These are phyloP conservation scores for Branchinecta lynchi DNA, from an alignment of 1,140 invertebrate species.

Conservation along the genomic window DNA sequence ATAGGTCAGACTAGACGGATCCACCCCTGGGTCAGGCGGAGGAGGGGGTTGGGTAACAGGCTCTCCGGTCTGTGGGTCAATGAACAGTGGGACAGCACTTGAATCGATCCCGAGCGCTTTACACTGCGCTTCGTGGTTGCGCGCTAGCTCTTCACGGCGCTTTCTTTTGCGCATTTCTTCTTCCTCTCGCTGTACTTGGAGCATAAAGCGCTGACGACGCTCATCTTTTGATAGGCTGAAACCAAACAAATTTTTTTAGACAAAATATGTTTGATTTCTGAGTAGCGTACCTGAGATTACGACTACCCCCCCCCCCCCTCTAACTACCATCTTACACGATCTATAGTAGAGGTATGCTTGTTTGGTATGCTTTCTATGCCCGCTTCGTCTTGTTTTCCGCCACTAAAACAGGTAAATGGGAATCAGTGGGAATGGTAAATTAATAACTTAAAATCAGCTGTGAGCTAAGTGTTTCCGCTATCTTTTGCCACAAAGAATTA, in stretches of 20 bases:
- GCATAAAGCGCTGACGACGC: slow-evolving; percentile 54
- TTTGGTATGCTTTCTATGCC: too few species aligned
- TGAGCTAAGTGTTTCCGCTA: too few species aligned
- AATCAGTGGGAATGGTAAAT: too few species aligned
- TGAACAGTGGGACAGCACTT: slow-evolving; percentile 15
- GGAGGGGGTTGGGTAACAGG: slow-evolving; percentile 18
- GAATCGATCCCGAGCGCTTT: slow-evolving; percentile 26
- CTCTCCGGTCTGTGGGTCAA: slow-evolving; percentile 19
- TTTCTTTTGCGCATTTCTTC: slow-evolving; percentile 41
- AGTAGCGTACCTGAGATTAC: too few species aligned
- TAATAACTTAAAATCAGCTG: too few species aligned
- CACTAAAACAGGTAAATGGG: too few species aligned
- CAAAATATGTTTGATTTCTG: too few species aligned
- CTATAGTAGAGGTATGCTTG: too few species aligned
- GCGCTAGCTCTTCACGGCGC: slow-evolving; percentile 44
- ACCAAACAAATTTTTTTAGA: slow-evolving; percentile 23
- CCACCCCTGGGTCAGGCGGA: slow-evolving; percentile 16
- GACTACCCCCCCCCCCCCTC: too few species aligned
- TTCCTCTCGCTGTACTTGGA: slow-evolving; percentile 50
- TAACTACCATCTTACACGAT: too few species aligned
- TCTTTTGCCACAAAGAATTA: too few species aligned
- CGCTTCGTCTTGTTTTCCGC: too few species aligned
- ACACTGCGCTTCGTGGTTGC: slow-evolving; percentile 42
- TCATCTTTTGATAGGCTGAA: slow-evolving; percentile 48
- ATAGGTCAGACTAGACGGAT: slow-evolving; percentile 16